phyloP scores from a whole-genome alignment of 2,888 invertebrate species.

The Polydrusus pterygomalis region DNA sequence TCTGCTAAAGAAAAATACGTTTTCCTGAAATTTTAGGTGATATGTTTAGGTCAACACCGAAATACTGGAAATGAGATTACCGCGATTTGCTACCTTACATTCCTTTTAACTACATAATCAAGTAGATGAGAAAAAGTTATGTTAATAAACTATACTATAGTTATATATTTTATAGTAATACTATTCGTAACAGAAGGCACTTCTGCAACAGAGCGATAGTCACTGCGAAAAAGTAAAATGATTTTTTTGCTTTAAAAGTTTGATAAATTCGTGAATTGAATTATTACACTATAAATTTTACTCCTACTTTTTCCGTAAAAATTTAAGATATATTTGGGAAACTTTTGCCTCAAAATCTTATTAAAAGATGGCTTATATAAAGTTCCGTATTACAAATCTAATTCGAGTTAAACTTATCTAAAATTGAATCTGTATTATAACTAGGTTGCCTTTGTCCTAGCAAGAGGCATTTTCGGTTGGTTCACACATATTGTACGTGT shows the following conservation, averaged over 20 bases:
- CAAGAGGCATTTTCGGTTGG: neutral
- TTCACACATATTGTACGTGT: neutral
- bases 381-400: conserved; percentile 39
- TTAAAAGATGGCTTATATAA: conserved; percentile 50
- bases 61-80: too few relatives aligned
- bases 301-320: conserved; percentile 42
- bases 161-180: too few relatives aligned
- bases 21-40: neutral
- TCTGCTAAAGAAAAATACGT: neutral
- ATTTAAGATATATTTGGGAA: conserved; percentile 37
- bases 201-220: too few relatives aligned
- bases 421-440: conserved; percentile 36
- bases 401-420: conserved; percentile 46
- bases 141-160: too few relatives aligned
- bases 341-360: conserved; percentile 39
- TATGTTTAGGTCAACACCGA: too few relatives aligned
- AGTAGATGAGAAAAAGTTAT: too few relatives aligned
- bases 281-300: conserved; percentile 49
- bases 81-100: too few relatives aligned
- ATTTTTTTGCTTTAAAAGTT: conserved; percentile 14
- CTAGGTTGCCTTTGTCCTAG: conserved; percentile 11
- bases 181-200: too few relatives aligned
- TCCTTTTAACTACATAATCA: too few relatives aligned
- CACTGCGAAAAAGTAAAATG: too few relatives aligned
- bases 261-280: conserved; percentile 42